Evolutionary conservation across 2,888 invertebrate genomes (phyloP).

Genomic region (Eledona agricola): DNA sequence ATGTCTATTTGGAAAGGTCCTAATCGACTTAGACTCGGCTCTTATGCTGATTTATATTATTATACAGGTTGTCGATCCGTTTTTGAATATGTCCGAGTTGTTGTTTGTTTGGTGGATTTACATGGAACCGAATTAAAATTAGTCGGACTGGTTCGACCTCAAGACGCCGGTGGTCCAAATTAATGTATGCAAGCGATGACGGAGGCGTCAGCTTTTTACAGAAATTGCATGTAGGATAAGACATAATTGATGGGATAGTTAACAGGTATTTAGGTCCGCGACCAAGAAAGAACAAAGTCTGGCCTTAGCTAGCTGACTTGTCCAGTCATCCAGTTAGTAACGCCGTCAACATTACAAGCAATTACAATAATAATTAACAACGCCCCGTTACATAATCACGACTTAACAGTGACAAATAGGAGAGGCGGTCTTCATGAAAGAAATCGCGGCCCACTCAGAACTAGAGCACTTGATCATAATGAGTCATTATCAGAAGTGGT

Average conservation of each 20-base stretch:
- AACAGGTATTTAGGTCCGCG: conserved; percentile 8
- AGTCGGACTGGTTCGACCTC: conserved; percentile 30
- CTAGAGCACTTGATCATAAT: conserved; percentile 47
- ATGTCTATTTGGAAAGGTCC: conserved; percentile 13
- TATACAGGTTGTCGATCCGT: conserved; percentile 20
- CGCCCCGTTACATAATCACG: conserved; percentile 27
- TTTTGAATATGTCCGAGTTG: conserved; percentile 27
- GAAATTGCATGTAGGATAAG: conserved; percentile 12
- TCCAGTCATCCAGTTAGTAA: conserved; percentile 18
- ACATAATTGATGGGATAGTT: conserved; percentile 18
- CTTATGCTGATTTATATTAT: conserved; percentile 28
- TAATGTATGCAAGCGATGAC: conserved; percentile 23
- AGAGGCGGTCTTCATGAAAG: conserved; percentile 42
- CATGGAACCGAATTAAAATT: conserved; percentile 32
- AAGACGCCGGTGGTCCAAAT: conserved; percentile 31
- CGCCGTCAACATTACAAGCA: conserved; percentile 25
- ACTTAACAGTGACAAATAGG: conserved; percentile 38
- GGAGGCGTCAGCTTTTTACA: conserved; percentile 17
- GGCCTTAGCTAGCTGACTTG: conserved; percentile 12
- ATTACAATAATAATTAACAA: conserved; percentile 35
- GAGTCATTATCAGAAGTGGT: conserved; percentile 43
- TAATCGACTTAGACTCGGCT: conserved; percentile 26
- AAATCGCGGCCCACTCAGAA: conserved; percentile 44
- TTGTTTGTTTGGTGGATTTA: conserved; percentile 31
- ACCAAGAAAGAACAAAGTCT: too few relatives aligned